Base-by-base conservation (phyloP, 35 echinoderm and acorn worm genomes). In the Holothuria glaberrima region DNA sequence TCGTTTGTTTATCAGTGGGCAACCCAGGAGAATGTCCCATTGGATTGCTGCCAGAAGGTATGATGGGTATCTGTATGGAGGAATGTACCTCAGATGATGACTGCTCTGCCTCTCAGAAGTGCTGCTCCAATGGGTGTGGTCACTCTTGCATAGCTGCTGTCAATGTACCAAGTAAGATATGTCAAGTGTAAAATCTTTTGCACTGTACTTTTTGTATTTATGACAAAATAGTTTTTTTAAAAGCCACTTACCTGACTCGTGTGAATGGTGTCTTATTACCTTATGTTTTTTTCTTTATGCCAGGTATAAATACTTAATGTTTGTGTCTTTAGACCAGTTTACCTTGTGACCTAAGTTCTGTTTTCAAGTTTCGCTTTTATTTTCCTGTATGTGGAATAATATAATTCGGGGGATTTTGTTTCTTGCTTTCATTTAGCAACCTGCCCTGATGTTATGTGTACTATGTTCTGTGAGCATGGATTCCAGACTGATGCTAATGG, bases 111-210 rank as follows among this genome's bases (percentile, higher is more conserved):
- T 66, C 41, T 7, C 9, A 83, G 38, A 95, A 90, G 63, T 95
- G 94, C 69, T 95, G 94, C 87, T 86, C 76, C 26, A 95, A 95
- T 85, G 94, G 94, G 1, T 95, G 94, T 46, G 94, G 92, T 30
- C 81, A 86, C 52, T 25, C 45, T 6, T 94, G 92, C 72, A 29
- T 90, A 30, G 88, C 58, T n/a, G 86, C 92, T 52, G 36, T 85
- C 30, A 64, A 86, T 63, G 61, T 52, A 25, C 67, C 62, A 48
- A 36, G 50, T 89, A 79, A 5, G 71, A 25, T 5, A 66, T 54
- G 16, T 14, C 50, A 54, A 17, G 50, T 9, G 3, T 54, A 54
- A 5, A 5, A 46, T 4, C 44, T 46, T 10, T 46, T 46, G 44
- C 44, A 46, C 4, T 10, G 4, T 46, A 46, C 44, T 10, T 46